Evolutionary conservation across 2,888 invertebrate species (phyloP).

Genomic region (Neoscelio sp.): DNA sequence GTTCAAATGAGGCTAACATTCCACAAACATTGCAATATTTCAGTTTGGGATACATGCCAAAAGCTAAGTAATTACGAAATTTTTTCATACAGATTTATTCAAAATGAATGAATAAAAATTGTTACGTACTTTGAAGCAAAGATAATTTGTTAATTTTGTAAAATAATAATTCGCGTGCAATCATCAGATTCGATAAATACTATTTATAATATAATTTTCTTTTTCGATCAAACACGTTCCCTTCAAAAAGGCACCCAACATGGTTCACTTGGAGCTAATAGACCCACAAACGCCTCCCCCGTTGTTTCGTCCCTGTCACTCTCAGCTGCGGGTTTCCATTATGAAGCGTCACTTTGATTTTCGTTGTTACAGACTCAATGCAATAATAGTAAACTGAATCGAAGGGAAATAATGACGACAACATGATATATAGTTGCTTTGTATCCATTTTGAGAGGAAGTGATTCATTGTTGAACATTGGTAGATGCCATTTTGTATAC

Average conservation of each 20-base stretch:
- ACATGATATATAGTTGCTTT: constrained; percentile 33
- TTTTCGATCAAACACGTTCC: constrained; percentile 1
- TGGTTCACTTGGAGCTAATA: constrained; percentile 34
- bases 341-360: constrained; percentile 51
- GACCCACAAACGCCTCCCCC: constrained; percentile 34
- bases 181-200: constrained; percentile 22
- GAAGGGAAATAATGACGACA: constrained; percentile 37
- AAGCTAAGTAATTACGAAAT: too few species aligned
- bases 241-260: constrained; percentile 20
- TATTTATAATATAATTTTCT: constrained; percentile 13
- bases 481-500: too few species aligned
- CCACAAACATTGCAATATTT: too few species aligned
- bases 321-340: constrained; percentile 38
- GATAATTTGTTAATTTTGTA: too few species aligned
- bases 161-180: too few species aligned
- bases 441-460: constrained; percentile 6
- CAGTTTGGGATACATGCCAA: too few species aligned
- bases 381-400: constrained; percentile 35
- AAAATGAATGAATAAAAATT: too few species aligned
- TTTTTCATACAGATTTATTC: too few species aligned
- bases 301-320: constrained; percentile 39
- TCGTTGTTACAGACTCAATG: constrained; percentile 27
- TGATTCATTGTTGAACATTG: constrained; percentile 3
- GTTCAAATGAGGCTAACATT: too few species aligned
- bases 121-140: too few species aligned